Base-by-base conservation (phyloP, 2,888 invertebrate genomes). In the Polydrusus tereticollis region DNA sequence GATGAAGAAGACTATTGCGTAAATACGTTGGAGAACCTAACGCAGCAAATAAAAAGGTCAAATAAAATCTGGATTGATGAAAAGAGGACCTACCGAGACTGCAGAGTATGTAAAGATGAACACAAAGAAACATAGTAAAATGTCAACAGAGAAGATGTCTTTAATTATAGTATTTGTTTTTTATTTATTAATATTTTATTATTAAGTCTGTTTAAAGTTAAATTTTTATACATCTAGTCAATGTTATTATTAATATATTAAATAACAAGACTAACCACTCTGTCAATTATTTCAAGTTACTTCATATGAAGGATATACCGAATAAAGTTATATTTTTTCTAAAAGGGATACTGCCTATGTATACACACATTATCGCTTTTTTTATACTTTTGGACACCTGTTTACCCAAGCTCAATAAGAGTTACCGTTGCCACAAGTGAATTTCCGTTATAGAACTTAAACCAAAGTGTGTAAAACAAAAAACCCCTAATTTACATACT, bases 11-110 rank as follows among this genome's bases (percentile, higher is more conserved):
- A 80, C 47, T 79, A 80, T 36, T 82, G 80, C 76, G 77, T 81
- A 1, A 77, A 72, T 41, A 80, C 77, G 50, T 76, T 82, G 52
- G 80, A 82, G 72, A 72, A 78, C 62, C 69, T 82, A 64, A 79
- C 82, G 6, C 77, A 77, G 20, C 78, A 81, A 76, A 78, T 82
- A 26, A 77, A 77, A 63, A 76, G 72, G 65, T 79, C 80, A 3
- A 80, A 81, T 68, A 79, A 73, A 69, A 77, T 77, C 68, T 82
- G 81, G 81, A 77, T 78, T 47, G 75, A 77, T 36, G 79, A 80
- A 60, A 76, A 77, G 29, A 80, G 78, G 60, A 76, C 76, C 66
- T 72, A 76, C 10, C 75, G 72, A 16, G 78, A 80, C 43, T 77
- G 69, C 73, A 67, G 71, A 33, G 79, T 79, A 33, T 75, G 79